Conservation (phyloP, 2,888 invertebrate genomes). For the Stegophylla sp. region DNA sequence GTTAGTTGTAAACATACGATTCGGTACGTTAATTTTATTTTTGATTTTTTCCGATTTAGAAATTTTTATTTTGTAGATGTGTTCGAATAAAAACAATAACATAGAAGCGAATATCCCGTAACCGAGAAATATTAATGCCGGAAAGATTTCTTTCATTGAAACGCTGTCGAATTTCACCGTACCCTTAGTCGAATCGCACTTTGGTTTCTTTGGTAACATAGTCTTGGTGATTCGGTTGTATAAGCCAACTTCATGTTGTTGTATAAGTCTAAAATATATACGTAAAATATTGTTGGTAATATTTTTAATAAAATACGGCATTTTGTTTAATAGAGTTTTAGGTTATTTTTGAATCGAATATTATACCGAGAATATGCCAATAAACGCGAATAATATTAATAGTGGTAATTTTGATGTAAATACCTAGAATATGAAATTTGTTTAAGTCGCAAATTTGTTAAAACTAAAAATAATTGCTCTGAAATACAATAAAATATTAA, state of each 20-base stretch:
- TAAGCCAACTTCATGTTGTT: conserved; percentile 40
- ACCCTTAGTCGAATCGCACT: conserved; percentile 18
- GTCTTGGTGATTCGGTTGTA: conserved; percentile 1
- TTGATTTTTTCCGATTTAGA: not conserved
- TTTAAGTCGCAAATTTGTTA: too few relatives aligned
- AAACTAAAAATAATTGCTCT: too few relatives aligned
- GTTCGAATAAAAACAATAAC: conserved; percentile 22
- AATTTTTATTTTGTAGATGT: not conserved
- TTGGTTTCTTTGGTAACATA: conserved; percentile 34
- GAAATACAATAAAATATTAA: too few relatives aligned
- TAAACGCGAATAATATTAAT: too few relatives aligned
- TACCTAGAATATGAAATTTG: too few relatives aligned
- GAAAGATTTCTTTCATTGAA: conserved; percentile 24
- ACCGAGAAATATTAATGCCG: conserved; percentile 23
- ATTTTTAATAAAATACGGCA: not conserved
- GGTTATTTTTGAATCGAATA: too few relatives aligned
- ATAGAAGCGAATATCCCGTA: conserved; percentile 8
- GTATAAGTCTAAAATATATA: conserved; percentile 19
- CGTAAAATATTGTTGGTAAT: not conserved
- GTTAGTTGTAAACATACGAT: too few relatives aligned
- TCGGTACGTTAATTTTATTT: too few relatives aligned
- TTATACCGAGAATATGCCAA: too few relatives aligned
- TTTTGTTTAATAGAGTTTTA: not conserved
- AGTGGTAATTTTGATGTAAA: too few relatives aligned
- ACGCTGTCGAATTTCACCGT: conserved; percentile 8